Evolutionary conservation across 2,797 vertebrate genomes (phyloP).

Genomic region (Astyanax mexicanus): DNA sequence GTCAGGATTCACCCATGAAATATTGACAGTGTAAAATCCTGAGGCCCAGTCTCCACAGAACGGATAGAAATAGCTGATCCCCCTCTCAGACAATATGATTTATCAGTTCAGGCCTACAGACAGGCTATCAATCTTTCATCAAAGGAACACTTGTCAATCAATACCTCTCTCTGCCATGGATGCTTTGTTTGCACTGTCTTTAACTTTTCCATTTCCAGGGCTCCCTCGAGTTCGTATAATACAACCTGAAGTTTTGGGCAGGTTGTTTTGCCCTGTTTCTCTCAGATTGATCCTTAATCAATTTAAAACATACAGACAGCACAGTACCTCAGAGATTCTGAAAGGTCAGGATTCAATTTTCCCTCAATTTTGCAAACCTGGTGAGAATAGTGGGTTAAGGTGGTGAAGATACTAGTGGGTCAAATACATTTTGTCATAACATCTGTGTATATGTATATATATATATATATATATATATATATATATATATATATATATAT

Average conservation of each 20-base stretch:
- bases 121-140: slow-evolving; percentile 47
- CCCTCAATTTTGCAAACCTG: not conserved
- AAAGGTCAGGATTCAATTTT: not conserved
- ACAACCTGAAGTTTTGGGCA: not conserved
- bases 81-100: slow-evolving; percentile 29
- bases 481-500: too few relatives aligned
- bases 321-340: not conserved
- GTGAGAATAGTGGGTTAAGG: not conserved
- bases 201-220: not conserved
- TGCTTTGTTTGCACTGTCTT: slow-evolving; percentile 19
- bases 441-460: too few relatives aligned
- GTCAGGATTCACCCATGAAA: slow-evolving; percentile 37
- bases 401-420: not conserved
- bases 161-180: not conserved
- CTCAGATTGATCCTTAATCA: not conserved
- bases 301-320: not conserved
- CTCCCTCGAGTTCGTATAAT: not conserved
- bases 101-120: slow-evolving; percentile 28
- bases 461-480: too few relatives aligned
- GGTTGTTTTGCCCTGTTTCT: not conserved
- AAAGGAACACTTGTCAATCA: slow-evolving; percentile 17
- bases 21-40: slow-evolving; percentile 50
- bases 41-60: slow-evolving; percentile 35
- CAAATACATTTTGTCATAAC: too few relatives aligned
- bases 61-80: slow-evolving; percentile 47